Evolutionary conservation across 2,888 invertebrate genomes (phyloP), one percentile per base, ranked within the genome.

Genomic region (Synanthedon formicaeformis): DNA sequence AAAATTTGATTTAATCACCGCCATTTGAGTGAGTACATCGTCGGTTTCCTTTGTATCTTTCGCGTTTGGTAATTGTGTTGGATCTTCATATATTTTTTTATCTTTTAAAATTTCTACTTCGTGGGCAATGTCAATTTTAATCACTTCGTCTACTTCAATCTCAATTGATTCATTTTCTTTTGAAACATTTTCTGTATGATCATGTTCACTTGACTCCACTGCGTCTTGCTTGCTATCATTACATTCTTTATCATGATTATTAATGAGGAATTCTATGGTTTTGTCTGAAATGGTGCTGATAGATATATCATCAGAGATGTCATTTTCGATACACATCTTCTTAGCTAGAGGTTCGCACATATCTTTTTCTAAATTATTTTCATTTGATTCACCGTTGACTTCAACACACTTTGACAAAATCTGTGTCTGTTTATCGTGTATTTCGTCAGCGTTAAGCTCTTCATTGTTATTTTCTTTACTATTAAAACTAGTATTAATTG

Each of bases 251-350:
- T 34, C 34, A 0, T 34, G 10, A 10, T 34, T 34, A 34, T 34
- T 34, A 34, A 34, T 34, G 16, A 70, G 67, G 18, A 73, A 70
- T 58, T 76, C 74, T 4, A 80, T 58, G 0, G 80, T 77, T n/a
- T 56, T 59, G 1, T 58, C 60, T 0, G 81, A 81, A 2, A 73
- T 78, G 51, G 82, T 84, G 56, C 81, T 82, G 11, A 85, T 81
- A n/a, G n/a, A n/a, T n/a, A n/a, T n/a, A 60, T 74, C 71, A 10
- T 81, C 82, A 10, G 61, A 16, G 2, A 58, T 55, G n/a, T 65
- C 67, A 13, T 65, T 63, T 27, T 65, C 67, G 16, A 75, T 40
- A 4, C 80, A 73, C 4, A 63, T 58, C 52, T 66, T 78, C 56
- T 86, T 86, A 12, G 50, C 65, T 1, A 59, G 53, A 0, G 86